Evolutionary conservation across 2,797 vertebrate genomes (phyloP).

Genomic region (Amazona finschi): DNA sequence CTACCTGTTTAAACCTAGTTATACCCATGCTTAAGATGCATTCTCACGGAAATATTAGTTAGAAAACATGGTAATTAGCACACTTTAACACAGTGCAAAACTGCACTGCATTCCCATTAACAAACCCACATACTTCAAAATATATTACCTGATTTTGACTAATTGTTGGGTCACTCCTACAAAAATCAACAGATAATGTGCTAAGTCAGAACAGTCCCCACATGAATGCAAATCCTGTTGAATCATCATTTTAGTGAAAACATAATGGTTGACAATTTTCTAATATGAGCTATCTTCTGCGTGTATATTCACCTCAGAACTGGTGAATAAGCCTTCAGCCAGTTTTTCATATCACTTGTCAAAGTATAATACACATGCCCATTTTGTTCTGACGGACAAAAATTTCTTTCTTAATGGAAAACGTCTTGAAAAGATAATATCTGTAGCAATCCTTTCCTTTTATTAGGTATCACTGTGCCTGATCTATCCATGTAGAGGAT

Average conservation of each 20-base stretch:
- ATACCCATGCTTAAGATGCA: neutral
- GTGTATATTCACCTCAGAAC: neutral
- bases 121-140: neutral
- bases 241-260: neutral
- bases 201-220: neutral
- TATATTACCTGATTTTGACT: neutral
- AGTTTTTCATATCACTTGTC: neutral
- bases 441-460: neutral
- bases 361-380: neutral
- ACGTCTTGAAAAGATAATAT: neutral
- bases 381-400: slow-evolving; percentile 11
- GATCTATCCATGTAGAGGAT: neutral
- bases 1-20: neutral
- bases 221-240: neutral
- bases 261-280: neutral
- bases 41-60: neutral
- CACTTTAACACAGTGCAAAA: neutral
- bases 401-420: slow-evolving; percentile 18
- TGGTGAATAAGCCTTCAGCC: neutral
- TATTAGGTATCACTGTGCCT: neutral
- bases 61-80: neutral
- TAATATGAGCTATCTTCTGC: neutral
- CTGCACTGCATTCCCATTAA: neutral
- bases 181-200: neutral
- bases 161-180: neutral